phyloP scores from a whole-genome alignment of 2,797 vertebrate species.

The Vespertilio murinus region DNA sequence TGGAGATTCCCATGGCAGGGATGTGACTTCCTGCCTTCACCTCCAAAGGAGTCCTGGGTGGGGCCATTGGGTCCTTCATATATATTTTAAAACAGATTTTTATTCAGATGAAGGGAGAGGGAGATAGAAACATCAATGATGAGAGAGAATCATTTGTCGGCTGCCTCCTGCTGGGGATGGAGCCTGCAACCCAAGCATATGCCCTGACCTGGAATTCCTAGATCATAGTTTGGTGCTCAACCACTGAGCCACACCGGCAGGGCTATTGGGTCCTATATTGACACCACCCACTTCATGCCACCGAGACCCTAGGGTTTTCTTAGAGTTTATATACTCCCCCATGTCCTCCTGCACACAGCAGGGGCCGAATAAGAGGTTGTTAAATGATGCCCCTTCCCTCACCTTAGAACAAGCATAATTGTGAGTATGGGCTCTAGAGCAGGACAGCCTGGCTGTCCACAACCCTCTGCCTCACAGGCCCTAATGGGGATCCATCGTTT shows the following conservation, averaged over 20 bases:
- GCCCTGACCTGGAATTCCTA: too few relatives aligned
- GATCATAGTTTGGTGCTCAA: too few relatives aligned
- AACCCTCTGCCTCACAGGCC: not conserved
- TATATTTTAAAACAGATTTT: too few relatives aligned
- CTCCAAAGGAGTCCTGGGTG: not conserved
- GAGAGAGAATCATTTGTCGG: too few relatives aligned
- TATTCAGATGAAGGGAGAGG: too few relatives aligned
- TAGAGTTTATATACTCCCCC: not conserved
- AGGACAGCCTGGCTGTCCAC: not conserved
- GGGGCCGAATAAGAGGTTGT: not conserved
- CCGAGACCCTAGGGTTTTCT: not conserved
- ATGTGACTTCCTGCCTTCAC: not conserved
- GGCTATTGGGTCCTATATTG: not conserved
- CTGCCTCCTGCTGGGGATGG: too few relatives aligned
- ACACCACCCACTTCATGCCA: not conserved
- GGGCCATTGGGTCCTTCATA: not conserved
- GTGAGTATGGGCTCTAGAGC: not conserved
- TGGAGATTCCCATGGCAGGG: not conserved
- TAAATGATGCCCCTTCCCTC: not conserved
- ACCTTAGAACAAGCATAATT: not conserved
- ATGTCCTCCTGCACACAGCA: not conserved
- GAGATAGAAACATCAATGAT: too few relatives aligned
- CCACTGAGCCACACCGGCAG: too few relatives aligned
- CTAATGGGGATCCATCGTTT: not conserved
- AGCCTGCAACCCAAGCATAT: too few relatives aligned